Base-by-base conservation (phyloP, 2,888 invertebrate genomes). In the Gisinianus flammeolus region DNA sequence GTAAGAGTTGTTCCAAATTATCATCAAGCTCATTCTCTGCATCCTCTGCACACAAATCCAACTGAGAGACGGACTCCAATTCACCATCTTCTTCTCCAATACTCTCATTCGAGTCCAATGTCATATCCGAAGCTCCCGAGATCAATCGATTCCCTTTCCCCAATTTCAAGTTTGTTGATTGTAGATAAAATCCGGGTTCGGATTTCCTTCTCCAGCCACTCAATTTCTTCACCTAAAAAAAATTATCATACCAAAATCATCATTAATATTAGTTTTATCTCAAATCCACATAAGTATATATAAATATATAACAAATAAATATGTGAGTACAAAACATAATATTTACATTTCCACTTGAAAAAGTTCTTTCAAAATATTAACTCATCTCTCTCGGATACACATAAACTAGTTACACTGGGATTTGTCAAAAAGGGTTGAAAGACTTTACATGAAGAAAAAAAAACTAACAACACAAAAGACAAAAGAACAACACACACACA, bases 201-300 rank as follows among this genome's bases (percentile, higher is more conserved):
- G 85, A 85, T 76, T 84, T 85, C 68, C 84, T 77, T 76, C 84
- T 78, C 85, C 85, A 85, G 58, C 85, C 84, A 77, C 84, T 84
- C 69, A 85, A 71, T 58, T 84, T 85, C 76, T 85, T 84, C 79
- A 85, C 83, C 83, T 84, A 79, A 78, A 81, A 80, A 5, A 74
- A 2, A 44, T n/a, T 66, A 66, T n/a, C 16, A 56, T 22, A 56
- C 4, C 16, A 44, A 10, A 44, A 8, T 56, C 56, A 56, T 19
- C 16, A 22, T 56, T 22, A 56, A 56, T 56, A n/a, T n/a, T n/a
- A n/a, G n/a, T n/a, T n/a, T n/a, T n/a, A n/a, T n/a, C n/a, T n/a
- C n/a, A n/a, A n/a, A n/a, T n/a, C n/a, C n/a, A n/a, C n/a, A n/a
- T n/a, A n/a, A n/a, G n/a, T n/a, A n/a, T n/a, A n/a, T n/a, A n/a